Percentiles rank a stretch among this genome's conserved stretches.
These are phyloP conservation scores for Sisyra nigra DNA, from an alignment of 2,888 invertebrate genomes.

Conservation along the genomic window DNA sequence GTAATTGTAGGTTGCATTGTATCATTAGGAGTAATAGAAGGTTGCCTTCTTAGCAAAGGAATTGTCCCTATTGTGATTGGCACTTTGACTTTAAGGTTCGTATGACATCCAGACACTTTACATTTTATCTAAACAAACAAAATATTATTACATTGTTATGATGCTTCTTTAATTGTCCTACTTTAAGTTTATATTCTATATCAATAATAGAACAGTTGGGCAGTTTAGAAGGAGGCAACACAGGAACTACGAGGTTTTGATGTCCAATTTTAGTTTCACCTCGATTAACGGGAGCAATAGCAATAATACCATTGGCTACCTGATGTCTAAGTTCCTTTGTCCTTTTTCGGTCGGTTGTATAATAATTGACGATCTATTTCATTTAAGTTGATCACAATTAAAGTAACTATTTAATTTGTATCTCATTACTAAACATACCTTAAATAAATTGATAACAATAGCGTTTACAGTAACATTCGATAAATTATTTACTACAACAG, in stretches of 20 bases:
- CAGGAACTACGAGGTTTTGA: constrained; percentile 48
- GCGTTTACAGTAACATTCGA: constrained; percentile 49
- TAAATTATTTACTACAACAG: constrained; percentile 55
- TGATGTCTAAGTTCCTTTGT: constrained; percentile 37
- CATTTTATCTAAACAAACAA: no score
- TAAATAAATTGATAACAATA: constrained; percentile 45
- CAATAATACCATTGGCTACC: constrained; percentile 37
- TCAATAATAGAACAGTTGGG: constrained; percentile 60
- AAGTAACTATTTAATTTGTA: no score
- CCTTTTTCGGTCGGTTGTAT: constrained; percentile 29
- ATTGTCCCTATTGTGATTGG: no score
- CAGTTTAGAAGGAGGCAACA: constrained; percentile 62
- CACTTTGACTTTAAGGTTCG: no score
- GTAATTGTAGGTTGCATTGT: no score
- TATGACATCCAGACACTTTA: no score
- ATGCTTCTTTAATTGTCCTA: constrained; percentile 20
- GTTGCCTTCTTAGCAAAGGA: no score
- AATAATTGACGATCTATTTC: constrained; percentile 36
- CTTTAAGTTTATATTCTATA: constrained; percentile 55
- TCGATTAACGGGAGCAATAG: constrained; percentile 46
- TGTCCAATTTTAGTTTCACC: constrained; percentile 44
- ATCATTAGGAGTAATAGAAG: no score
- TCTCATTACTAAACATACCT: no score
- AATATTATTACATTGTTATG: background rate
- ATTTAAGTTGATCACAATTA: constrained; percentile 1